Conservation (phyloP, 2,113 vertebrate species). For the Phainopepla nitens region DNA sequence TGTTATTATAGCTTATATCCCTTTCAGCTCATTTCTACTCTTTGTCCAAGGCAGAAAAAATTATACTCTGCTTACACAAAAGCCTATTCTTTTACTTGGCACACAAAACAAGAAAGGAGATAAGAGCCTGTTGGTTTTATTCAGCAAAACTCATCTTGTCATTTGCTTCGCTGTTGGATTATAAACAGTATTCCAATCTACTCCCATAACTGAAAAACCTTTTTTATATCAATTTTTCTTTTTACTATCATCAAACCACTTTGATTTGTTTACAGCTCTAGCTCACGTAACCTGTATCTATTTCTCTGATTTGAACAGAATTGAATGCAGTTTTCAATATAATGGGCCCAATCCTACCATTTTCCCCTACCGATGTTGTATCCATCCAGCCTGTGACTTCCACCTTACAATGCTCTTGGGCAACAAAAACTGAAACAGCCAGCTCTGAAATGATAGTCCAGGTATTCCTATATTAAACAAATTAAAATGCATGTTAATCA, state of each 20-base stretch:
- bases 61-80: not conserved
- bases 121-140: not conserved
- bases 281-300: not conserved
- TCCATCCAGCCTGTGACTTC: rapidly evolving
- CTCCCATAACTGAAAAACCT: not conserved
- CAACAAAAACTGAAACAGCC: not conserved
- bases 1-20: not conserved
- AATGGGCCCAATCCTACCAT: not conserved
- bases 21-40: not conserved
- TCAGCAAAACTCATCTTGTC: not conserved
- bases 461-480: not conserved
- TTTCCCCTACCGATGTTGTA: not conserved
- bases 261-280: not conserved
- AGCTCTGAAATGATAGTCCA: not conserved
- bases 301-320: not conserved
- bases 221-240: not conserved
- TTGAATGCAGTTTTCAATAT: not conserved
- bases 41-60: not conserved
- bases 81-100: not conserved
- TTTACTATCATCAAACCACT: not conserved
- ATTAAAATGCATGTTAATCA: not conserved
- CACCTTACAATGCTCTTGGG: not conserved
- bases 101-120: not conserved
- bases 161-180: not conserved
- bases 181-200: not conserved